Evolutionary conservation across 1,140 invertebrate species (phyloP).

Genomic region (Solenopsis invicta): DNA sequence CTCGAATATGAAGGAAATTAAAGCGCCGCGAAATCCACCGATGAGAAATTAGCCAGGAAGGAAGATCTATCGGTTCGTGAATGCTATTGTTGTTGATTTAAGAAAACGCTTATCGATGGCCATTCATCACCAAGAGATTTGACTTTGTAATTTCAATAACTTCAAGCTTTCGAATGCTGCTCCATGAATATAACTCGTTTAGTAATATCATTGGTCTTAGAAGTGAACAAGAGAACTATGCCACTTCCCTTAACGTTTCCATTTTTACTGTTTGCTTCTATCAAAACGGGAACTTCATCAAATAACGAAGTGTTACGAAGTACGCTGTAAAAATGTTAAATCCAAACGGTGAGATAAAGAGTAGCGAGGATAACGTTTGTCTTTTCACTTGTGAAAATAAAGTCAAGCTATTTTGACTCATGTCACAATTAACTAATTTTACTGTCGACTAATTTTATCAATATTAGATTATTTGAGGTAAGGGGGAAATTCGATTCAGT

Average conservation of each 20-base stretch:
- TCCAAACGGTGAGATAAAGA: neutral
- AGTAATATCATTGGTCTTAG: conserved; percentile 10
- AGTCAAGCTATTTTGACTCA: neutral
- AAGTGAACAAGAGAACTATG: neutral
- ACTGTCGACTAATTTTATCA: neutral
- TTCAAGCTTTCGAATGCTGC: neutral
- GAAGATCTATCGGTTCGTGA: neutral
- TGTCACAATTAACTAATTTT: neutral
- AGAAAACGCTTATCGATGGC: conserved; percentile 15
- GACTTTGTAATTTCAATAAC: conserved; percentile 32
- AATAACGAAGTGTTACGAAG: neutral
- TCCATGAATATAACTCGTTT: conserved; percentile 22
- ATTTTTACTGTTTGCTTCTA: neutral
- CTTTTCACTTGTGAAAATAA: conserved; percentile 1
- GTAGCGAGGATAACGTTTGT: neutral
- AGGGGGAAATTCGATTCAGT: neutral
- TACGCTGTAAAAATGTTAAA: neutral
- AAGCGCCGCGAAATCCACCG: neutral
- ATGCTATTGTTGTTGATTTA: conserved; percentile 9
- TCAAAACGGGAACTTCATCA: neutral
- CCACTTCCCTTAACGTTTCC: neutral
- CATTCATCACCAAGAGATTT: conserved; percentile 10
- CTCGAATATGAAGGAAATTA: neutral
- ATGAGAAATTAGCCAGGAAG: neutral
- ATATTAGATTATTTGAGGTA: conserved; percentile 11